Conservation (phyloP, 2,888 invertebrate genomes). For the Apamea monoglypha region DNA sequence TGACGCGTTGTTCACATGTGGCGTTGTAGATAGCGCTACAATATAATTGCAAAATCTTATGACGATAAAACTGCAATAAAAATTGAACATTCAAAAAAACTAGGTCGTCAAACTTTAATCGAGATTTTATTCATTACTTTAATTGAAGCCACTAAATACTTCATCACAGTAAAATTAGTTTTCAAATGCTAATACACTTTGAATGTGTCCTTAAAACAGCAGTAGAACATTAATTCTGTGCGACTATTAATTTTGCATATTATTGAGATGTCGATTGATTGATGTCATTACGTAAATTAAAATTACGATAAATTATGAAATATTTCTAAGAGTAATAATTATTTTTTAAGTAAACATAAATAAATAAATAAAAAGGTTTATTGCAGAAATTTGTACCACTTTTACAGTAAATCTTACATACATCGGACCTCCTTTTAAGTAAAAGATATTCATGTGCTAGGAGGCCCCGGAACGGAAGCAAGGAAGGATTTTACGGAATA, state of each 20-base stretch:
- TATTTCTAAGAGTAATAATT: too few relatives aligned
- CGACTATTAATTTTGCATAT: conserved; percentile 21
- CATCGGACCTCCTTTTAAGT: too few relatives aligned
- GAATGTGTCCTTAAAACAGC: conserved; percentile 5
- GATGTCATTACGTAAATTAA: conserved; percentile 5
- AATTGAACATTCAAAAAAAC: not conserved
- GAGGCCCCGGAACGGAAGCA: too few relatives aligned
- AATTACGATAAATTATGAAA: too few relatives aligned
- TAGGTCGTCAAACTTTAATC: conserved; percentile 6
- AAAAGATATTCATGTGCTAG: too few relatives aligned
- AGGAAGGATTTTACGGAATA: too few relatives aligned
- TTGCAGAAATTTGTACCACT: too few relatives aligned
- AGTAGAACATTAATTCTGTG: conserved; percentile 11
- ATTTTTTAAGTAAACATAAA: too few relatives aligned
- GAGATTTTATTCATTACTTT: not conserved
- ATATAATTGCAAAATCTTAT: not conserved
- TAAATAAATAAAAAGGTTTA: too few relatives aligned
- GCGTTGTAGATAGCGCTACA: too few relatives aligned
- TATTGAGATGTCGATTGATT: conserved; percentile 17
- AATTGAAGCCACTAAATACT: conserved; percentile 14
- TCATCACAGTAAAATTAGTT: not conserved
- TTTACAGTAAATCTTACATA: too few relatives aligned
- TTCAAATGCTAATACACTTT: conserved; percentile 26
- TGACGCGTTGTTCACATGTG: too few relatives aligned
- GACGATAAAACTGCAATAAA: not conserved